These are phyloP conservation scores for Pteronotus mesoamericanus DNA, from an alignment of 2,797 vertebrate genomes.

Conservation along the genomic window DNA sequence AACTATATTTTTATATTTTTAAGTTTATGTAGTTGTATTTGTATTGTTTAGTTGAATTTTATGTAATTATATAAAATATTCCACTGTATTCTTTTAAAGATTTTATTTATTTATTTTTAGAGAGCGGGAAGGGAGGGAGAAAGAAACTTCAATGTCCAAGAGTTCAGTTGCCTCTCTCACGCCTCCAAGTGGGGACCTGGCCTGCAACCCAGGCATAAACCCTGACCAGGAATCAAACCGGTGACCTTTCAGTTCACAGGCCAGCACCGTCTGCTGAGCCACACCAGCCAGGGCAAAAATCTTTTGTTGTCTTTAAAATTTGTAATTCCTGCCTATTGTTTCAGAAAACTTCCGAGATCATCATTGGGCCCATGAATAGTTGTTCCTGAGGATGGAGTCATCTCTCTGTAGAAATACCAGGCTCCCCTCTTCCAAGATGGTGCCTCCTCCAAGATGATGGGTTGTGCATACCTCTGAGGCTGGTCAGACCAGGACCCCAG, in stretches of 20 bases:
- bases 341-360: background rate
- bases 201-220: no score
- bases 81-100: no score
- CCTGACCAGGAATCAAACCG: no score
- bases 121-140: no score
- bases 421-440: background rate
- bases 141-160: no score
- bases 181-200: no score
- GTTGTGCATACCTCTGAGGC: background rate
- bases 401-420: background rate
- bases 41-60: background rate
- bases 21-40: background rate
- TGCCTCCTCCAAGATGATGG: background rate
- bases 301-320: background rate
- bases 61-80: background rate
- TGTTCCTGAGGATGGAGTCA: slow-evolving; percentile 65
- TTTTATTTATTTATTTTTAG: no score
- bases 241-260: no score
- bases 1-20: background rate
- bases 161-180: no score
- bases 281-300: background rate
- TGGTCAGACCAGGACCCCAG: background rate
- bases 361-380: slow-evolving; percentile 76
- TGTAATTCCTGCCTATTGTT: background rate
- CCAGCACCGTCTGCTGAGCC: no score